Evolutionary conservation across 2,113 vertebrate species (phyloP).

Genomic region (Campylomormyrus tamandua): DNA sequence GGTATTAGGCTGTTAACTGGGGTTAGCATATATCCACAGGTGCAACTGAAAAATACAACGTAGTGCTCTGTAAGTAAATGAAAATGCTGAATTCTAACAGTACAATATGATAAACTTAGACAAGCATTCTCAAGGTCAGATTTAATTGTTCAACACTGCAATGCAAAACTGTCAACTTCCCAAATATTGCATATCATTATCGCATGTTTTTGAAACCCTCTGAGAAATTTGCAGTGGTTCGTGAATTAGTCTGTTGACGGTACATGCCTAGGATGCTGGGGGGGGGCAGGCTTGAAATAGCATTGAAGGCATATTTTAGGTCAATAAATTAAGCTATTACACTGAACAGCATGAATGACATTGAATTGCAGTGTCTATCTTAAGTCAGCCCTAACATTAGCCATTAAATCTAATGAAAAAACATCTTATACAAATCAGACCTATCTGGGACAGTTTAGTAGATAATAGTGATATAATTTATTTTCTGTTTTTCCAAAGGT

Average conservation of each 20-base stretch:
- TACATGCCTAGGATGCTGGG: neutral
- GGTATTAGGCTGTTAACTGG: neutral
- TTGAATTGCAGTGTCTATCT: neutral
- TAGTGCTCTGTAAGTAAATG: neutral
- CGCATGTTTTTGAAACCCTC: neutral
- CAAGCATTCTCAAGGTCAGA: neutral
- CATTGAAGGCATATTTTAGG: neutral
- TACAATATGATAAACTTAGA: neutral
- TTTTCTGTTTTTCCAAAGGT: slow-evolving; percentile 67
- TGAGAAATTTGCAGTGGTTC: neutral
- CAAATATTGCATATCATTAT: neutral
- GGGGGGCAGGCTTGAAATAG: neutral
- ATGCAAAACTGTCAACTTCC: neutral
- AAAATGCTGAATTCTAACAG: neutral
- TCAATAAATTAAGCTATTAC: neutral
- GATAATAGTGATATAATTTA: slow-evolving; percentile 55
- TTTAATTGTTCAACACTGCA: neutral
- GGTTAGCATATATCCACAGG: neutral
- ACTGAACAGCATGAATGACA: slow-evolving; percentile 22
- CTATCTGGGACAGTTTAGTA: slow-evolving; percentile 41
- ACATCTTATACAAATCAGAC: slow-evolving; percentile 48
- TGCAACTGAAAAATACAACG: neutral
- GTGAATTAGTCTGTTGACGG: neutral
- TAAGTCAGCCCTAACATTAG: slow-evolving; percentile 30
- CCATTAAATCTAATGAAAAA: slow-evolving; percentile 16